Base-by-base conservation (phyloP, 2,888 invertebrate genomes). In the Xylophagus ater region DNA sequence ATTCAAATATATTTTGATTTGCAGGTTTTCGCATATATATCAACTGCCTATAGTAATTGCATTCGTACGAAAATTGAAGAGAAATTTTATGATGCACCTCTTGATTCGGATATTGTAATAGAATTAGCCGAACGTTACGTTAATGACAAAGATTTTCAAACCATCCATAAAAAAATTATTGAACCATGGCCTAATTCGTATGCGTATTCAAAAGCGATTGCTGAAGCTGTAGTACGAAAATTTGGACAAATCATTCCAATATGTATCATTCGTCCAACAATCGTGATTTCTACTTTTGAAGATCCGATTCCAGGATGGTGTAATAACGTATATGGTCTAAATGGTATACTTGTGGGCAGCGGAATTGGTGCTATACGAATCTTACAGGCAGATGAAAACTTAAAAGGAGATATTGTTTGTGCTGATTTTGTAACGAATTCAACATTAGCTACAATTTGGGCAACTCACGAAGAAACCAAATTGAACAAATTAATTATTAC, bases 391-490 rank as follows among this genome's bases (percentile, higher is more conserved):
- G 14, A 26, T 15, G 6, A 4, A 15, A 10, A 29, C 14, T 20
- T 14, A 9, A 15, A 21, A 15, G 28, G 30, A 3, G 35, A 42
- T 42, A 34, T 47, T 12, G 37, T 49, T 17, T 45, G 45, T 9
- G 46, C 45, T 15, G 49, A 49, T 42, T 45, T 39, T 38, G 45
- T 46, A 1, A 36, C 41, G 2, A 47, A 49, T 32, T 26, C 43
- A 14, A 47, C 45, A 12, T 24, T 49, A n/a, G 47, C 45, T 2
- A 31, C 38, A 2, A 31, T 42, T 6, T 49, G 47, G 45, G 28
- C 42, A 25, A 46, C 43, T 21, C 23, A 38, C 10, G 14, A n/a
- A n/a, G n/a, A n/a, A n/a, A n/a, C n/a, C n/a, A n/a, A n/a, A n/a
- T n/a, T n/a, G n/a, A n/a, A n/a, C n/a, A n/a, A n/a, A n/a, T n/a